Conservation (phyloP, 2,797 vertebrate genomes). For the Parauchenoglanis ngamensis region DNA sequence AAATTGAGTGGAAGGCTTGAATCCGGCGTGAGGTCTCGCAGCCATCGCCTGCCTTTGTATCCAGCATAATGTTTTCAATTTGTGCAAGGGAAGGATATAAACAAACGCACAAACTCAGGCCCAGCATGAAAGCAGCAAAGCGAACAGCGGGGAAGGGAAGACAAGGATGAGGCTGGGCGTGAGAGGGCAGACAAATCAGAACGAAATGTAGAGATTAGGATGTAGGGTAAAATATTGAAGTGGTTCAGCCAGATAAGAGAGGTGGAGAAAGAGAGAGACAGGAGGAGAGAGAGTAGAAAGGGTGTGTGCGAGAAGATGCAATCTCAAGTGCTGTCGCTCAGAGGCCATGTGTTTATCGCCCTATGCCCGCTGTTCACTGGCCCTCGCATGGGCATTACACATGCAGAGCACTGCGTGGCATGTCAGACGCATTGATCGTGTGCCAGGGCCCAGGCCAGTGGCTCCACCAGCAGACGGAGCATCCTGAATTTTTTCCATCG, state of each 20-base stretch:
- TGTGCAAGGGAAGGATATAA: constrained; percentile 51
- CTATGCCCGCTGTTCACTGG: constrained; percentile 44
- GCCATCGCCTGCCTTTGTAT: constrained; percentile 41
- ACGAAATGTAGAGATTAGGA: constrained; percentile 52
- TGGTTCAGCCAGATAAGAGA: constrained; percentile 52
- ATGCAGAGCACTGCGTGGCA: constrained; percentile 49
- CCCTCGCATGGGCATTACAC: constrained; percentile 52
- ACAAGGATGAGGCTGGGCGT: constrained; percentile 19
- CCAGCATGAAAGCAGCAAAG: constrained; percentile 31
- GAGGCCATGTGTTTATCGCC: constrained; percentile 50
- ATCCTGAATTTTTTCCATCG: constrained; percentile 45
- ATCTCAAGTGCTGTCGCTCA: constrained; percentile 56
- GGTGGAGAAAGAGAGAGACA: constrained; percentile 25
- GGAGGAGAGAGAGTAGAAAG: constrained; percentile 24
- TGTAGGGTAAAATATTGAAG: constrained; percentile 51
- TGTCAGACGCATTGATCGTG: constrained; percentile 54
- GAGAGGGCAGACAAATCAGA: constrained; percentile 14
- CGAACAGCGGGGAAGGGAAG: constrained; percentile 44
- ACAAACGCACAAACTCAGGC: constrained; percentile 49
- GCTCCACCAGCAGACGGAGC: constrained; percentile 42
- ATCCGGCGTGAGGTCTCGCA: constrained; percentile 39
- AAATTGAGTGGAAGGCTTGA: constrained; percentile 43
- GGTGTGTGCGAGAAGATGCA: constrained; percentile 53
- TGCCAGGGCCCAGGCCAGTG: constrained; percentile 39
- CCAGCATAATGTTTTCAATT: constrained; percentile 50